These are phyloP conservation scores for Eospalax fontanierii DNA, from an alignment of 2,797 vertebrate genomes.

Conservation along the genomic window DNA sequence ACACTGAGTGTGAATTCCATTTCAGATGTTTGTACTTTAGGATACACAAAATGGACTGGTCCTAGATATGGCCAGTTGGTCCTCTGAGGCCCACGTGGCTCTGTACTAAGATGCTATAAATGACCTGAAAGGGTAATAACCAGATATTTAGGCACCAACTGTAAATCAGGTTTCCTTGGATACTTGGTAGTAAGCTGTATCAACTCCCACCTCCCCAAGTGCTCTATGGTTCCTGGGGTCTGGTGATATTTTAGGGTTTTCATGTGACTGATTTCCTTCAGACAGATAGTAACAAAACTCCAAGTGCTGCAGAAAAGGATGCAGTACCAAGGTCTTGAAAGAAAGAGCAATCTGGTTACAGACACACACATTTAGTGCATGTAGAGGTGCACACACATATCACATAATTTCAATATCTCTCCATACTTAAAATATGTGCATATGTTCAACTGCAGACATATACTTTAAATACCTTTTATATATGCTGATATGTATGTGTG, in stretches of 20 bases:
- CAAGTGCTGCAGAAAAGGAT: not conserved
- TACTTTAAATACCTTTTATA: not conserved
- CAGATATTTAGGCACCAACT: not conserved
- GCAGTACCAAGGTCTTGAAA: not conserved
- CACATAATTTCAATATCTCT: not conserved
- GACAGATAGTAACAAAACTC: not conserved
- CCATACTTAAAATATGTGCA: not conserved
- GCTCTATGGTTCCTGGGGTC: no score
- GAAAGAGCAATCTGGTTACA: not conserved
- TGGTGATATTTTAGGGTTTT: not conserved
- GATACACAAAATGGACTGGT: fast-evolving
- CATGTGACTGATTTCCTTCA: not conserved
- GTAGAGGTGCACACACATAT: not conserved
- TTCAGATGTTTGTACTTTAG: not conserved
- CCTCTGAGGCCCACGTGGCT: no score
- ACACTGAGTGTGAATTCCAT: not conserved
- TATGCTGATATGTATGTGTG: no score
- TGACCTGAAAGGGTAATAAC: not conserved
- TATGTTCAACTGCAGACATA: not conserved
- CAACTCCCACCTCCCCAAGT: no score
- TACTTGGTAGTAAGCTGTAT: not conserved
- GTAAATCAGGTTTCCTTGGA: no score
- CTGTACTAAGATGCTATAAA: not conserved
- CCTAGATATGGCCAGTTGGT: no score
- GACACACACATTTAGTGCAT: not conserved